phyloP scores from a whole-genome alignment of 37 sponge, comb jelly and placozoan species.

The Bolinopsis microptera region DNA sequence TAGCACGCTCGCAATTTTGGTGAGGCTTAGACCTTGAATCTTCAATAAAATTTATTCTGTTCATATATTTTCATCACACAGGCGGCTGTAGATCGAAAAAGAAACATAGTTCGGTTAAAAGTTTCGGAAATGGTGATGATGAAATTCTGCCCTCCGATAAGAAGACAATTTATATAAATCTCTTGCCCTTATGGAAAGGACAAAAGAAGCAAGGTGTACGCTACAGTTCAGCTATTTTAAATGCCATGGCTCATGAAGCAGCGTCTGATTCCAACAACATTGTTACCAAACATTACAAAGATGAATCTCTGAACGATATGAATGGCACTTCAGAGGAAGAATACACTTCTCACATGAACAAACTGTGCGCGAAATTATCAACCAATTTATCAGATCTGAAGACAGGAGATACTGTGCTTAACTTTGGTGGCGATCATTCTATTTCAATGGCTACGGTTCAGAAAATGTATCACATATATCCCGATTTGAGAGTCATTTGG shows the following conservation, averaged over 20 bases:
- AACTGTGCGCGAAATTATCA: constrained; percentile 29
- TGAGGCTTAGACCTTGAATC: no score
- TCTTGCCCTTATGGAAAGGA: constrained; percentile 53
- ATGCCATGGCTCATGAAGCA: constrained; percentile 52
- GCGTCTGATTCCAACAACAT: background rate
- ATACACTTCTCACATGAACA: constrained; percentile 52
- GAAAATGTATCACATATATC: constrained; percentile 60
- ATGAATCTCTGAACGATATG: constrained; percentile 11
- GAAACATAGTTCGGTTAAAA: no score
- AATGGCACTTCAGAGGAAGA: background rate
- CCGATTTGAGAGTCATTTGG: constrained; percentile 63
- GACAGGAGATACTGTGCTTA: constrained; percentile 56
- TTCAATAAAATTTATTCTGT: no score
- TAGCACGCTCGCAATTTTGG: no score
- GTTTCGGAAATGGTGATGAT: no score
- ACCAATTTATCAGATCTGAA: background rate
- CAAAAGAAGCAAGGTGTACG: constrained; percentile 55
- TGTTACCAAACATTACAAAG: constrained; percentile 32
- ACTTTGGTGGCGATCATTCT: constrained; percentile 63
- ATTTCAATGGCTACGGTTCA: constrained; percentile 58
- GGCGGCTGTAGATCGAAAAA: constrained; percentile 17
- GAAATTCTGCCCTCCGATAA: no score
- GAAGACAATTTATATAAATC: constrained; percentile 41
- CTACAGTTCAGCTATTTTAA: constrained; percentile 31
- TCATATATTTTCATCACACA: no score